Evolutionary conservation across 1,140 invertebrate species (phyloP).

Genomic region (Globodera rostochiensis): DNA sequence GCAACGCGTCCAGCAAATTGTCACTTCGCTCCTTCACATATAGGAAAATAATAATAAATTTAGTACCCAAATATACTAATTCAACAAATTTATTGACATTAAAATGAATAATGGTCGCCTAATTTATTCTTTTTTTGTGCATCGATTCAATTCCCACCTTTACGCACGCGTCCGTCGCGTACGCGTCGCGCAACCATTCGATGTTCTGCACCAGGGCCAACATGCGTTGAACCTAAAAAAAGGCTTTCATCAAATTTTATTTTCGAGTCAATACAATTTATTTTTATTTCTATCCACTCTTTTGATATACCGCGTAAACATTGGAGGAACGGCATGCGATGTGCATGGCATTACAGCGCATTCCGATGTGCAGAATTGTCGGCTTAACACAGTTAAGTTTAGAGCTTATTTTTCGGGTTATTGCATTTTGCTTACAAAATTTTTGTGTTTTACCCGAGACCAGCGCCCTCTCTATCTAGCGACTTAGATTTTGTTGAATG

Average conservation of each 20-base stretch:
- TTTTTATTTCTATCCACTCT: not conserved
- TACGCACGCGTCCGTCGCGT: constrained; percentile 17
- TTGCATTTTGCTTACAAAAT: too few species aligned
- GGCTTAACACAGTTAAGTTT: not conserved
- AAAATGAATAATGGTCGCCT: too few species aligned
- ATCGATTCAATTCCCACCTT: not conserved
- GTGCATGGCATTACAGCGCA: constrained; percentile 25
- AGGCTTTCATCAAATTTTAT: not conserved
- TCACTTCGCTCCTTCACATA: not conserved
- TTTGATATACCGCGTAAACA: constrained; percentile 7
- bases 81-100: too few species aligned
- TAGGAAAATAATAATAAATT: not conserved
- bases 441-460: too few species aligned
- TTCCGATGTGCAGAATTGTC: constrained; percentile 24
- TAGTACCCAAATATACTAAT: not conserved
- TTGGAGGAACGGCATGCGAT: constrained; percentile 20
- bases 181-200: constrained; percentile 23
- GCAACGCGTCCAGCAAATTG: constrained; percentile 23
- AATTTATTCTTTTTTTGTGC: too few species aligned
- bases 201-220: not conserved
- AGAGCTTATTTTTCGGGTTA: too few species aligned
- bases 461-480: too few species aligned
- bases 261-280: too few species aligned
- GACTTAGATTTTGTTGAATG: too few species aligned
- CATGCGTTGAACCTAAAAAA: constrained; percentile 7